These are phyloP conservation scores for Picus viridis DNA, from an alignment of 2,797 vertebrate genomes.

Conservation along the genomic window DNA sequence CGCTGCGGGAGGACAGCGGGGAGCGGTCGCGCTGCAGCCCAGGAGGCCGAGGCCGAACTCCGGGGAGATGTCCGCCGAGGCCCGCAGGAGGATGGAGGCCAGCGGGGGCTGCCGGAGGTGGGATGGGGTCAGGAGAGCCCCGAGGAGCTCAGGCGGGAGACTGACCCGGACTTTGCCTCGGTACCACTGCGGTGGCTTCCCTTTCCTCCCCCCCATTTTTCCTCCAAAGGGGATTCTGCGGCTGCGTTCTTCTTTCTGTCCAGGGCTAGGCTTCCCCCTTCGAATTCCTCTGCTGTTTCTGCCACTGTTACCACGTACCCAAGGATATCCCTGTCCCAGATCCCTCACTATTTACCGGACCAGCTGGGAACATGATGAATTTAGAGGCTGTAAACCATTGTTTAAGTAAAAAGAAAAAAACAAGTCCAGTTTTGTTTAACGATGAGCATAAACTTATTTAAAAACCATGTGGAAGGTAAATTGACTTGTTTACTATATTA, in stretches of 20 bases:
- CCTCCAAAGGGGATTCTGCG: constrained; percentile 36
- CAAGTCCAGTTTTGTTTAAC: constrained; percentile 43
- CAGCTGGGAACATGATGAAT: constrained; percentile 26
- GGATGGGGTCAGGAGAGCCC: neutral
- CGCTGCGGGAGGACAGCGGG: neutral
- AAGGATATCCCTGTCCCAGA: constrained; percentile 21
- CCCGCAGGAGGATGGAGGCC: neutral
- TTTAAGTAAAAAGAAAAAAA: neutral
- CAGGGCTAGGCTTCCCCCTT: constrained; percentile 42
- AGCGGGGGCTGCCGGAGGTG: neutral
- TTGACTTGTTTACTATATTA: constrained; percentile 70
- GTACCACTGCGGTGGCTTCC: neutral
- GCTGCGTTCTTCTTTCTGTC: constrained; percentile 2
- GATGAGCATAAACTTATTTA: constrained; percentile 64
- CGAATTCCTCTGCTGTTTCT: constrained; percentile 10
- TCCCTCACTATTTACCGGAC: constrained; percentile 38
- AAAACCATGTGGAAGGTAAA: constrained; percentile 54
- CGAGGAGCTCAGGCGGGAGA: neutral
- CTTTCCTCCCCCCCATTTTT: neutral
- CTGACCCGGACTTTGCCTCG: neutral
- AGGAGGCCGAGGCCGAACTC: too few species aligned
- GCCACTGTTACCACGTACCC: constrained; percentile 29
- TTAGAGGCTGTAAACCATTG: constrained; percentile 48
- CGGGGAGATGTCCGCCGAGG: neutral
- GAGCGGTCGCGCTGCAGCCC: neutral